Evolutionary conservation across 2,797 vertebrate species (phyloP), one percentile per base, ranked within the genome.

Genomic region (Erpetoichthys calabaricus): DNA sequence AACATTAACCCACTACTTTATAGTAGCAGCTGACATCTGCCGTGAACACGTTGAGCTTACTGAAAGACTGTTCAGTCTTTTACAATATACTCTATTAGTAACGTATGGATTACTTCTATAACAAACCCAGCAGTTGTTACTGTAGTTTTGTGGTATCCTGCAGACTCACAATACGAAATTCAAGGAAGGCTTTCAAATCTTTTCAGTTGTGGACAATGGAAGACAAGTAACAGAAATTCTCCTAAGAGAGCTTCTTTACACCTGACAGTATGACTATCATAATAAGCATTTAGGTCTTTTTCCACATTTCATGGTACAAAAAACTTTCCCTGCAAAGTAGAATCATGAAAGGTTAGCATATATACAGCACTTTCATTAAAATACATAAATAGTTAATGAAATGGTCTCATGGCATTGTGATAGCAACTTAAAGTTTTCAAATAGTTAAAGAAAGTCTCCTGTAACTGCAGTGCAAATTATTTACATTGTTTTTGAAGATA

Each of bases 341-440:
- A 82, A 74, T 77, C 72, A 71, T 70, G 55, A 71, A 73, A 65
- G 72, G 80, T 81, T 73, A 77, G 75, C 70, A 68, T 78, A 65
- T 82, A 71, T 82, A 89, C 80, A 86, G 75, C 79, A 71, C 68
- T 67, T 71, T 80, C 80, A 73, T 80, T 56, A 63, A 64, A 69
- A 78, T 80, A 82, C 81, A 89, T 80, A 73, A 75, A 78, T 81
- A 84, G 72, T 70, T 58, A 62, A 57, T 61, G 57, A 46, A 56
- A 59, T 57, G 59, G 53, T 56, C 61, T 64, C 56, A 8, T 51
- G 56, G 49, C 56, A 57, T 59, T 46, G 47, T 57, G 47, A 53
- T 43, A 54, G 54, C 57, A 56, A 63, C 54, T 62, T 56, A 51
- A 53, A 9, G 46, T 45, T 56, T 25, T 56, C 50, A 47, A 42